These are phyloP conservation scores for Proisotoma minuta DNA, from an alignment of 2,888 invertebrate species.

Conservation along the genomic window DNA sequence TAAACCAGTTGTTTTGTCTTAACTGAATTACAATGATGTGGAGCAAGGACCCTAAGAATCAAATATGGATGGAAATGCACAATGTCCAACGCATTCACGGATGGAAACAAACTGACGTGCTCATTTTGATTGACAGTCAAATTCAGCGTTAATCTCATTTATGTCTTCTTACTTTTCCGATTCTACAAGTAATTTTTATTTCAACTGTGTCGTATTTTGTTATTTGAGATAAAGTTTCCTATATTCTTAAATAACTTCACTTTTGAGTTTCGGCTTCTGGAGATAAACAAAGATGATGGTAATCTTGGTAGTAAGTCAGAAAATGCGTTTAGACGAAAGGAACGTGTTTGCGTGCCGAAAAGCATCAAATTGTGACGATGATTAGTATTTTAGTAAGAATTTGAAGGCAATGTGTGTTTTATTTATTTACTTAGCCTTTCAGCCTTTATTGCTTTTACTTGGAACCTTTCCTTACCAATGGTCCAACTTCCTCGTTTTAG, in stretches of 20 bases:
- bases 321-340: conserved; percentile 5
- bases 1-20: conserved; percentile 6
- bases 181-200: no score
- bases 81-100: no score
- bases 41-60: neutral
- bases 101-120: no score
- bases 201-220: no score
- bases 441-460: neutral
- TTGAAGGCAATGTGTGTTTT: neutral
- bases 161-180: no score
- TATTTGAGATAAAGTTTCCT: no score
- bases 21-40: neutral
- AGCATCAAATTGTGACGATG: conserved; percentile 9
- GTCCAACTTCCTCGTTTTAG: conserved; percentile 9
- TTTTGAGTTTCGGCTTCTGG: no score
- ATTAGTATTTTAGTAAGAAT: neutral
- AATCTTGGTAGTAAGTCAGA: neutral
- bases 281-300: no score
- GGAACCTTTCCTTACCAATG: neutral
- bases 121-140: no score
- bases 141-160: no score
- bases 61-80: no score
- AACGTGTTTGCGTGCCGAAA: conserved; percentile 28
- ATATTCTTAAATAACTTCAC: no score
- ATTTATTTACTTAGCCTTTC: conserved; percentile 10